Conservation (phyloP, 2,113 vertebrate genomes). For the Psilopsiagon aurifrons region DNA sequence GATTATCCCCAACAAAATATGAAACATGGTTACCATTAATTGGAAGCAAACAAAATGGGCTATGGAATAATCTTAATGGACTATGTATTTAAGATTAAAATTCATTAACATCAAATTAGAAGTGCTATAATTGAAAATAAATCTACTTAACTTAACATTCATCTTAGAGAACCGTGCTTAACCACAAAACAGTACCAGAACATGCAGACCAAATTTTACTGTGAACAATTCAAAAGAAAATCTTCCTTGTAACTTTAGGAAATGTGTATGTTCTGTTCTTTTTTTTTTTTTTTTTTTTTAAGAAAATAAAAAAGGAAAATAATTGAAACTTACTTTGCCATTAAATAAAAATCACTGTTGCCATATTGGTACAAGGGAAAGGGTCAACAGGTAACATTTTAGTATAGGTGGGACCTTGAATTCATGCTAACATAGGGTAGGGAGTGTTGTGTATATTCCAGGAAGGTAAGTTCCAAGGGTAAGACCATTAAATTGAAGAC, state of each 20-base stretch:
- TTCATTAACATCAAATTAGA: slow-evolving; percentile 15
- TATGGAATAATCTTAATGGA: slow-evolving; percentile 37
- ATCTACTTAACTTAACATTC: slow-evolving; percentile 58
- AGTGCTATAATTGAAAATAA: slow-evolving; percentile 12
- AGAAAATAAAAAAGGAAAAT: neutral
- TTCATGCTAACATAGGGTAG: slow-evolving; percentile 79
- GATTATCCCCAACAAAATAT: slow-evolving; percentile 58
- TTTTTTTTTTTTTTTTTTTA: neutral
- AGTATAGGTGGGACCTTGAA: slow-evolving; percentile 80
- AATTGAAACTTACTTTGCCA: slow-evolving; percentile 19
- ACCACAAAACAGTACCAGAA: slow-evolving; percentile 63
- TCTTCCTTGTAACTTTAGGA: slow-evolving; percentile 18
- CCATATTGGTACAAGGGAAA: slow-evolving; percentile 86
- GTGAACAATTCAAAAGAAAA: slow-evolving; percentile 34
- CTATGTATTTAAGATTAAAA: slow-evolving; percentile 42
- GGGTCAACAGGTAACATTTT: slow-evolving; percentile 79
- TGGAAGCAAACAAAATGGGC: slow-evolving; percentile 67
- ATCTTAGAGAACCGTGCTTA: slow-evolving; percentile 74
- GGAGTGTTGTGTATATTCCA: slow-evolving; percentile 64
- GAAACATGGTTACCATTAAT: slow-evolving; percentile 64
- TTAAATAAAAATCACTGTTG: slow-evolving; percentile 71
- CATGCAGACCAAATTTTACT: slow-evolving; percentile 72
- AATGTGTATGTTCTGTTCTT: slow-evolving; percentile 28
- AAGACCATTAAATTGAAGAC: slow-evolving; percentile 72
- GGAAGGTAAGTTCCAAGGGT: slow-evolving; percentile 79